Evolutionary conservation across 30 jellyfish, hydroid and myxozoan species (phyloP).

Genomic region (Hydractinia symbiolongicarpus): DNA sequence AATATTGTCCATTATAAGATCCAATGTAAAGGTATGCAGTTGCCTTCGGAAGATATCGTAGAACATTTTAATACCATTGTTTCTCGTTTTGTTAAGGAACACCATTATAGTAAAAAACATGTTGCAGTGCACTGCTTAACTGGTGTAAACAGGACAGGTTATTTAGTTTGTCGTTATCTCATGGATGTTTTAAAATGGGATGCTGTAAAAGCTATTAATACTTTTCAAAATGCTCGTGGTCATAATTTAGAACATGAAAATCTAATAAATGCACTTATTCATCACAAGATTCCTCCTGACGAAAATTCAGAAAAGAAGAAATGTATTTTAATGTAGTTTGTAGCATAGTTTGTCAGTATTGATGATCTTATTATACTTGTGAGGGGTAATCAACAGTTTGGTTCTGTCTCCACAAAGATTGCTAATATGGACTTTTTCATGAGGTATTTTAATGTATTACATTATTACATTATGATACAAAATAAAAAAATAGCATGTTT

Average conservation of each 20-base stretch:
- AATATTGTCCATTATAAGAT: constrained; percentile 11
- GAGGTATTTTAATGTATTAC: too few relatives aligned
- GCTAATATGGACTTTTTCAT: too few relatives aligned
- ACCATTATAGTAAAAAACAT: background rate
- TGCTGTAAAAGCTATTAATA: constrained; percentile 34
- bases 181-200: constrained; percentile 41
- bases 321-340: background rate
- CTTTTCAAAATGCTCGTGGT: constrained; percentile 2
- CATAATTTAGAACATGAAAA: constrained; percentile 2
- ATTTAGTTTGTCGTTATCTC: constrained; percentile 59
- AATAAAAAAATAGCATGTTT: too few relatives aligned
- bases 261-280: background rate
- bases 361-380: too few relatives aligned
- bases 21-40: constrained; percentile 2
- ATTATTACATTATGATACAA: too few relatives aligned
- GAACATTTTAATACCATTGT: constrained; percentile 5
- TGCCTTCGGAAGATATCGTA: constrained; percentile 13
- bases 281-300: background rate
- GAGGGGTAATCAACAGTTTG: too few relatives aligned
- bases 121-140: constrained; percentile 73
- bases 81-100: constrained; percentile 11
- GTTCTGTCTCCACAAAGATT: too few relatives aligned
- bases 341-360: too few relatives aligned
- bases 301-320: background rate
- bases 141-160: constrained; percentile 75